phyloP scores from a whole-genome alignment of 1,140 invertebrate species.

The Dermatophagoides farinae region DNA sequence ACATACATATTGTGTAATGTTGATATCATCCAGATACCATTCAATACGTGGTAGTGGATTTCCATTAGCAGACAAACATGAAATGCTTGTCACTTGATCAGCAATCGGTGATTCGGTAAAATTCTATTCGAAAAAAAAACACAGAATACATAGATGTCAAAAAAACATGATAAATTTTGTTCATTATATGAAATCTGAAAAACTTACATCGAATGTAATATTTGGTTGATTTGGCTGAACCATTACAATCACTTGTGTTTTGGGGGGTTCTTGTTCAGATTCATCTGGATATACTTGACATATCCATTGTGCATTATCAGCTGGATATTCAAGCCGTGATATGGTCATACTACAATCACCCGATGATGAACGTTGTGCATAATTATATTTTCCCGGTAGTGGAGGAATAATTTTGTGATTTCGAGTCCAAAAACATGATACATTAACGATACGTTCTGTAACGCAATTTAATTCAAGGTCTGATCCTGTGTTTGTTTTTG shows the following conservation, averaged over 20 bases:
- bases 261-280: background rate
- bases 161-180: background rate
- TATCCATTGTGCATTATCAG: background rate
- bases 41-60: background rate
- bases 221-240: background rate
- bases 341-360: conserved; percentile 3
- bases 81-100: background rate
- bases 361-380: background rate
- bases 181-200: background rate
- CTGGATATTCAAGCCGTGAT: background rate
- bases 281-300: background rate
- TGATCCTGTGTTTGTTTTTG: background rate
- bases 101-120: background rate
- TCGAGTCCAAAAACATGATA: background rate
- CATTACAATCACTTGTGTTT: background rate
- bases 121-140: background rate
- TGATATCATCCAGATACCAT: background rate
- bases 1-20: background rate
- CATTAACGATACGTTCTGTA: background rate
- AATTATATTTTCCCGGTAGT: background rate
- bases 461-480: background rate
- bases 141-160: background rate
- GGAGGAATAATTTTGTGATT: background rate
- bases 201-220: background rate
- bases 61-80: background rate